Evolutionary conservation across 2,113 vertebrate species (phyloP).

Genomic region (Sinocyclocheilus anophthalmus): DNA sequence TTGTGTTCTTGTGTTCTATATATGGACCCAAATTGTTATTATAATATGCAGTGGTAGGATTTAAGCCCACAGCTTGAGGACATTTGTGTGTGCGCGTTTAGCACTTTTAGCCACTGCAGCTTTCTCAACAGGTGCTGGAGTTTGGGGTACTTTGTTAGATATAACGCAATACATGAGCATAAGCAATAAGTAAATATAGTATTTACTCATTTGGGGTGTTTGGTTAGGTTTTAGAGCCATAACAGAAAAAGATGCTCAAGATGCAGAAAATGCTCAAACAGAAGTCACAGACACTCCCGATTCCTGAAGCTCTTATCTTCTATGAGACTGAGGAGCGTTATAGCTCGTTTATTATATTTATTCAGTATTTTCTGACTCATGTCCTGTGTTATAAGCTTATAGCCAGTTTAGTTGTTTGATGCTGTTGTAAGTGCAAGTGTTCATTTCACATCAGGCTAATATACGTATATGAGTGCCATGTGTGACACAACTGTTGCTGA

Average conservation of each 20-base stretch:
- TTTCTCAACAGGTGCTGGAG: not conserved
- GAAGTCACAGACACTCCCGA: not conserved
- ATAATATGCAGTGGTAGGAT: too few relatives aligned
- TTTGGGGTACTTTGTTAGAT: not conserved
- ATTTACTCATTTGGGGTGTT: too few relatives aligned
- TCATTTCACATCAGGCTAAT: not conserved
- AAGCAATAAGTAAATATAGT: not conserved
- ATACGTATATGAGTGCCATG: not conserved
- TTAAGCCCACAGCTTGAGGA: too few relatives aligned
- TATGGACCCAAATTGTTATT: too few relatives aligned
- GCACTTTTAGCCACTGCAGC: not conserved
- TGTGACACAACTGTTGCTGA: not conserved
- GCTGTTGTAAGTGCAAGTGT: too few relatives aligned
- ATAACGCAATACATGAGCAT: not conserved
- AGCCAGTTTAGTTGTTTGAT: not conserved
- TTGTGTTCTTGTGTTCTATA: too few relatives aligned
- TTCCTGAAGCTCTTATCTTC: not conserved
- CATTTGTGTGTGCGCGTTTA: not conserved
- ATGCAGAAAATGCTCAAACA: too few relatives aligned
- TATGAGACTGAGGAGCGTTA: not conserved
- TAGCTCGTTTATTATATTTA: not conserved
- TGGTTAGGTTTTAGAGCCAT: too few relatives aligned
- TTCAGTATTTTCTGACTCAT: not conserved
- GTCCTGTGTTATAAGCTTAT: not conserved
- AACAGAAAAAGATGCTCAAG: too few relatives aligned